Evolutionary conservation across 2,113 vertebrate species (phyloP), one percentile per base, ranked within the genome.

Genomic region (Semnornis frantzii): DNA sequence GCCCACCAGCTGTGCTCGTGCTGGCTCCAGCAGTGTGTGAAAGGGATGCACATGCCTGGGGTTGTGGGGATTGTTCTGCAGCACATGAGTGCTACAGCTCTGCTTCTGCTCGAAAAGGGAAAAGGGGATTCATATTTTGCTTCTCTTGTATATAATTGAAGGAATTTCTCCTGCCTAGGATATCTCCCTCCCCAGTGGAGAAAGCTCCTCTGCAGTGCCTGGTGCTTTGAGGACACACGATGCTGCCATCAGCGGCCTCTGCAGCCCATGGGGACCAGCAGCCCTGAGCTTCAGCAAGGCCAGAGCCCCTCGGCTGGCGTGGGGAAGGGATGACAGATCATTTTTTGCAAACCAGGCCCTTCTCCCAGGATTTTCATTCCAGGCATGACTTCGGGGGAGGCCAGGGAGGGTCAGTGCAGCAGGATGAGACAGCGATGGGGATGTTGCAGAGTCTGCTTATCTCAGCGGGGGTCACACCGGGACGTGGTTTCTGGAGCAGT

Each of bases 401-500:
- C 63, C 42, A 33, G 54, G 39, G 5, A 66, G 34, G 93, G 78
- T 80, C 87, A 84, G 78, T 50, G 87, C 89, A 33, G 87, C 75
- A 58, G 85, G 93, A 84, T 6, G 7, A 92, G 42, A 54, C 90
- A 20, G 85, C 0, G 10, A 27, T 46, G 70, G 85, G 83, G 72
- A 82, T 0, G 8, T 84, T 0, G 8, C 92, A 73, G 84, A 73
- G 84, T 50, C 64, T 0, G 30, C 83, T 95, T 93, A 95, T 97
- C 96, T 92, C 16, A 0, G 52, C 3, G 17, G 90, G 90, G 96
- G 94, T 95, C 96, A 96, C 5, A 2, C 87, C 23, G 15, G 94
- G 97, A 97, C 94, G 68, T 65, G 95, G 93, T 5, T 95, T 62
- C 66, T 84, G 74, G 94, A 64, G 85, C 73, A 46, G 77, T 95